Evolutionary conservation across 2,888 invertebrate genomes (phyloP).

Genomic region (Anaspis maculata): DNA sequence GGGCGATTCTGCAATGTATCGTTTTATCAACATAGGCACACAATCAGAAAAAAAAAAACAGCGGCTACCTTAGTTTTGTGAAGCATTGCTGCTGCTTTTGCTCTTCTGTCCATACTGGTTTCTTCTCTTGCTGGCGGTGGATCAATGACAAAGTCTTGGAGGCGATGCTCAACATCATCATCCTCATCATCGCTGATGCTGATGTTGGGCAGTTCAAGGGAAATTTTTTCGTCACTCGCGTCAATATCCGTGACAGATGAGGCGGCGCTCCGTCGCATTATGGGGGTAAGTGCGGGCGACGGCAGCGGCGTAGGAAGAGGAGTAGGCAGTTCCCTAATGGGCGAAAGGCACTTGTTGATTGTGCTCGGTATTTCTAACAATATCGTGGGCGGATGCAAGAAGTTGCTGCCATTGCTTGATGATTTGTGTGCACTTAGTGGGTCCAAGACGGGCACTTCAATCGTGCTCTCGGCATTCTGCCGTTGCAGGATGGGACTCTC

Average conservation of each 20-base stretch:
- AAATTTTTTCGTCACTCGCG: conserved; percentile 44
- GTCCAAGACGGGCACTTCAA: conserved; percentile 58
- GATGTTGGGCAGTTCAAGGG: conserved; percentile 40
- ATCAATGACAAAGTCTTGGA: conserved; percentile 39
- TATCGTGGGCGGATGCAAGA: conserved; percentile 66
- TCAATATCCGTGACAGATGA: conserved; percentile 45
- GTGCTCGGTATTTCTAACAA: conserved; percentile 67
- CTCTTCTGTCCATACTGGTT: neutral
- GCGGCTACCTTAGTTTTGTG: too few species aligned
- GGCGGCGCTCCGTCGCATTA: conserved; percentile 46
- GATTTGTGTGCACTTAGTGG: conserved; percentile 58
- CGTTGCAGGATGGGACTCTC: conserved; percentile 53
- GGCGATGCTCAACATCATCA: conserved; percentile 35
- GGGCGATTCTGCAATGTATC: conserved; percentile 51
- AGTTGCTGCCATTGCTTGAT: conserved; percentile 49
- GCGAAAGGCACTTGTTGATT: conserved; percentile 70
- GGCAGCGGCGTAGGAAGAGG: conserved; percentile 67
- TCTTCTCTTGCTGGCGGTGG: conserved; percentile 9
- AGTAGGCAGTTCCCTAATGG: conserved; percentile 69
- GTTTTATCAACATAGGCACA: too few species aligned
- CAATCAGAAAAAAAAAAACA: too few species aligned
- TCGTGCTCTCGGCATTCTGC: conserved; percentile 40
- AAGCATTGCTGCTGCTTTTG: too few species aligned
- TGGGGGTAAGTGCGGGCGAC: conserved; percentile 61
- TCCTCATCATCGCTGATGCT: conserved; percentile 37